Conservation (phyloP, 2,888 invertebrate genomes). For the Drosophila monieri region DNA sequence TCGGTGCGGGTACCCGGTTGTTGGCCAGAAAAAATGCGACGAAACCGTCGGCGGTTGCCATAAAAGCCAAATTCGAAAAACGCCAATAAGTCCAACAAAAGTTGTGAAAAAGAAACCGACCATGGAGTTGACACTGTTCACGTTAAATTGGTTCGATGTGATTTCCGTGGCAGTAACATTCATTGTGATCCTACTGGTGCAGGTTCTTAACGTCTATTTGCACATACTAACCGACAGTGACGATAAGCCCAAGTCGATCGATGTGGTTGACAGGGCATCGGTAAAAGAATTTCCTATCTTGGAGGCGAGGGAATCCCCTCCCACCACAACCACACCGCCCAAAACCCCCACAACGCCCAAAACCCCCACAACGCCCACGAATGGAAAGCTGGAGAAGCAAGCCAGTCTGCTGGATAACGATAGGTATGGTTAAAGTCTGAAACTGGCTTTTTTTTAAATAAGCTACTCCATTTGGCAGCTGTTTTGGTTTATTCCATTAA, state of each 20-base stretch:
- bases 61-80: conserved; percentile 25
- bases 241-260: conserved; percentile 32
- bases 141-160: conserved; percentile 78
- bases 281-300: conserved; percentile 26
- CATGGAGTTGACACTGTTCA: conserved; percentile 33
- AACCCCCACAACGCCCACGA: conserved; percentile 25
- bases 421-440: conserved; percentile 57
- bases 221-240: conserved; percentile 49
- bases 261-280: conserved; percentile 25
- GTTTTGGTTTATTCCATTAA: conserved; percentile 19
- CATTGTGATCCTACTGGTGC: conserved; percentile 62
- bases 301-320: conserved; percentile 4
- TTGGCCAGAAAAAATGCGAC: conserved; percentile 28
- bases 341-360: conserved; percentile 32
- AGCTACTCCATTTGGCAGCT: conserved; percentile 14
- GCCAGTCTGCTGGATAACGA: conserved; percentile 71
- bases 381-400: conserved; percentile 74
- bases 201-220: conserved; percentile 69
- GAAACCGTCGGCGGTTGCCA: conserved; percentile 11
- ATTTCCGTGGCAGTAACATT: conserved; percentile 67
- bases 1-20: conserved; percentile 16
- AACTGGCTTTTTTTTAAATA: conserved; percentile 3
- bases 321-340: conserved; percentile 18
- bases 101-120: conserved; percentile 20
- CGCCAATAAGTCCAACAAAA: conserved; percentile 3